A percentile compares a stretch with the other conserved stretches of the same genome.
Evolutionary conservation across 1,140 invertebrate genomes (phyloP).

Genomic region (Hesperophylax magnus): DNA sequence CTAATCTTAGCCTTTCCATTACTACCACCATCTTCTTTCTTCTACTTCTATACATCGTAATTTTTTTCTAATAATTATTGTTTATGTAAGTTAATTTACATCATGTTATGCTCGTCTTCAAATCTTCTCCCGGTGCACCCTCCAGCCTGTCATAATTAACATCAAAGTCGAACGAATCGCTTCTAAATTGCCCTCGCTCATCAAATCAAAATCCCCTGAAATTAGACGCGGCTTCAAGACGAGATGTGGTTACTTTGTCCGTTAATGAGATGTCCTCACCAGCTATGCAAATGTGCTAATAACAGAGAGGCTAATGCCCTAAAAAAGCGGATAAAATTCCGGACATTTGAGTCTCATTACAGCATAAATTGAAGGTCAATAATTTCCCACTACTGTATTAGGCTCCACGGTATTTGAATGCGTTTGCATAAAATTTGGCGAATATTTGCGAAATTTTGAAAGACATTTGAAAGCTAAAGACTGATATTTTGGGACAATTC

Average conservation of each 20-base stretch:
- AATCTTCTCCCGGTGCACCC: not conserved
- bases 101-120: no score
- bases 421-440: not conserved
- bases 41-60: no score
- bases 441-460: not conserved
- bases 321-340: not conserved
- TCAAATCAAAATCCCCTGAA: no score
- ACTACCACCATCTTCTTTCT: no score
- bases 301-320: not conserved
- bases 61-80: no score
- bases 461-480: not conserved
- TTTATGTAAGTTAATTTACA: no score
- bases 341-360: not conserved
- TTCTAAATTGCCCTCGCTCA: no score
- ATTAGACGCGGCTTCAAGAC: no score
- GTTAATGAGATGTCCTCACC: constrained; percentile 1
- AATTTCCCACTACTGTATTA: not conserved
- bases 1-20: no score
- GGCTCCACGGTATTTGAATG: not conserved
- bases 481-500: not conserved
- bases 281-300: constrained; percentile 18
- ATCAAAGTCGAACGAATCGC: no score
- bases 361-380: not conserved
- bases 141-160: no score
- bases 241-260: not conserved